Base-by-base conservation (phyloP, 2,113 vertebrate genomes). In the Anoplopoma fimbria region DNA sequence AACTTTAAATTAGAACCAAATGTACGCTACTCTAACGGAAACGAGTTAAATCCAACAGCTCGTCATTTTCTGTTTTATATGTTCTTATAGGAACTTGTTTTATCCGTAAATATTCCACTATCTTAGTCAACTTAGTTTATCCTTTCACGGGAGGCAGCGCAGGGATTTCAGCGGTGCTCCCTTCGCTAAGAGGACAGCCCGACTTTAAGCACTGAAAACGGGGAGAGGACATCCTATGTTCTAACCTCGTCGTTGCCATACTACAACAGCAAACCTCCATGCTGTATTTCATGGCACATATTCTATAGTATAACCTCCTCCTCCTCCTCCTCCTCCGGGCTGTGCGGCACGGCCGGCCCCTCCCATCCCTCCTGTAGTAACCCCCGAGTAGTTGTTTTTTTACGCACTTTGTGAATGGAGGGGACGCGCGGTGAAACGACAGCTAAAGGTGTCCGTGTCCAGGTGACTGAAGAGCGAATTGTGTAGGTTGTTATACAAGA, bases 361-460 rank as follows among this genome's bases (percentile, higher is more conserved):
- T 71, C 51, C 91, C 92, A 82, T 74, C 87, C 83, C 85, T 82
- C 88, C 78, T 83, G 89, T 88, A 89, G 93, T 93, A 93, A 91
- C 87, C 92, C 79, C 77, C 31, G 81, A 91, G 91, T 88, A 87
- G 89, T 86, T n/a, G n/a, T n/a, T n/a, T n/a, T 90, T 89, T 90
- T 82, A 83, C 71, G 77, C 88, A 90, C 92, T 94, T 94, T 93
- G 91, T 95, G 93, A 95, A 95, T 94, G 93, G 84, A 92, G 87
- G 71, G 64, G 79, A 76, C 77, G 69, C 63, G 55, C 27, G 12
- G 31, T 57, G 64, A 0, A 2, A 15, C 49, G 19, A 17, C 6
- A 6, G 15, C 12, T 2, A 7, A 29, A 6, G 6, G 9, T 25
- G 7, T 36, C 10, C 2, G 0, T 21, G 21, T 25, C 13, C 29